phyloP scores from a whole-genome alignment of 2,888 invertebrate genomes.

The Monoplex corrugatus region DNA sequence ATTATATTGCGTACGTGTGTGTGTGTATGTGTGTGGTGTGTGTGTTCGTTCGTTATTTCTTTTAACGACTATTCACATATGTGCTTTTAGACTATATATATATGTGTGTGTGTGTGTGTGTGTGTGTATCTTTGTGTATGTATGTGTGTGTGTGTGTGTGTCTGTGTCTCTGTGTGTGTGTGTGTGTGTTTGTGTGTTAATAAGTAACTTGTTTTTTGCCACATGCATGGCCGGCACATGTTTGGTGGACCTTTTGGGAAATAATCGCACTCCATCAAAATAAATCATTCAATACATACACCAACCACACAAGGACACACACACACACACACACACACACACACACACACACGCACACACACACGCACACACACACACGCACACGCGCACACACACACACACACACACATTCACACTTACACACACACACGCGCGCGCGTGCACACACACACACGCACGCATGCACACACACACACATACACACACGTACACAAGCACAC shows the following conservation, averaged over 20 bases:
- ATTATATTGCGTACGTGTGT: too few relatives aligned
- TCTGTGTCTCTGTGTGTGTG: background rate
- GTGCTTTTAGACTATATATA: background rate
- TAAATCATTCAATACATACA: too few relatives aligned
- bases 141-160: too few relatives aligned
- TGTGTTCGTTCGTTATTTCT: too few relatives aligned
- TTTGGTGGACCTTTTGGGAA: too few relatives aligned
- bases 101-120: background rate
- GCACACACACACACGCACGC: conserved; percentile 30
- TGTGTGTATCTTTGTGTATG: too few relatives aligned
- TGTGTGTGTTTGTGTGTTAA: background rate
- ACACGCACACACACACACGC: background rate
- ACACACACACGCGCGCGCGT: conserved; percentile 5
- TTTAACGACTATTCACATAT: too few relatives aligned
- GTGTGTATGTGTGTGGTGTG: too few relatives aligned
- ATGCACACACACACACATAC: conserved; percentile 33
- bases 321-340: too few relatives aligned
- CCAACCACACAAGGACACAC: too few relatives aligned
- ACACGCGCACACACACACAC: conserved; percentile 13
- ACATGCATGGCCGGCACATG: background rate
- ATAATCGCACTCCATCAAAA: too few relatives aligned
- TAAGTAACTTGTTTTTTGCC: background rate
- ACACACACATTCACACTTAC: conserved; percentile 28
- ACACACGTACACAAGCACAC: conserved; percentile 6
- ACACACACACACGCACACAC: too few relatives aligned